phyloP scores from a whole-genome alignment of 53 echinoderm and acorn worm genomes.

The Luidia sarsii region DNA sequence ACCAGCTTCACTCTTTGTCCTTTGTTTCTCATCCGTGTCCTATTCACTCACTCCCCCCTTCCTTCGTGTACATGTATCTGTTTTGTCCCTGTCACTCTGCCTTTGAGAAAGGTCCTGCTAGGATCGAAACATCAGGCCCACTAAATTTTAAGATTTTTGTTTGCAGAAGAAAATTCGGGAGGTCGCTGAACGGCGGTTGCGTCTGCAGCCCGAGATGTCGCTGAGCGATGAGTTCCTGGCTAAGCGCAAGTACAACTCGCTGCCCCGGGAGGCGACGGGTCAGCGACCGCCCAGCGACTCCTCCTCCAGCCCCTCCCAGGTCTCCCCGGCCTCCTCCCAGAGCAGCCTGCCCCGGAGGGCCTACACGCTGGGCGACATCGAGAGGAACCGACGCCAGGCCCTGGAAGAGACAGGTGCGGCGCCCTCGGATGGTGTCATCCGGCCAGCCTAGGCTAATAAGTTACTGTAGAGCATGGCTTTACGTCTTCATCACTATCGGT shows the following conservation, averaged over 20 bases:
- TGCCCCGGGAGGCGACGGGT: neutral
- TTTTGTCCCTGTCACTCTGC: no score
- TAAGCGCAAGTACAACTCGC: constrained; percentile 66
- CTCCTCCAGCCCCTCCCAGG: constrained; percentile 32
- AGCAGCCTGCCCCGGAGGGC: constrained; percentile 50
- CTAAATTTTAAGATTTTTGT: neutral
- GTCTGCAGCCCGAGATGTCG: constrained; percentile 80
- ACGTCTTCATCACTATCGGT: no score
- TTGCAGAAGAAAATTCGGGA: constrained; percentile 71
- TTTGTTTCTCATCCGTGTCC: no score
- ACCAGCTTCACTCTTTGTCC: no score
- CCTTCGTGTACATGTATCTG: no score
- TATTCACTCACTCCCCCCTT: no score
- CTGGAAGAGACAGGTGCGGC: constrained; percentile 81
- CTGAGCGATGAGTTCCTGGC: constrained; percentile 92
- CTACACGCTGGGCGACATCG: constrained; percentile 71
- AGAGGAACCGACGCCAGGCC: constrained; percentile 69
- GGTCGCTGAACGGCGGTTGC: constrained; percentile 68
- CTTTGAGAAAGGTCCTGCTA: no score
- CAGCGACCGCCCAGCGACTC: constrained; percentile 13
- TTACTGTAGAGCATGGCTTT: no score
- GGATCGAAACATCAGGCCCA: neutral
- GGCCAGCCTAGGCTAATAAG: neutral
- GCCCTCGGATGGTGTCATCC: neutral
- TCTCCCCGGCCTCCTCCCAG: constrained; percentile 61